Conservation (phyloP, 2,113 vertebrate species). For the Trichechus manatus region DNA sequence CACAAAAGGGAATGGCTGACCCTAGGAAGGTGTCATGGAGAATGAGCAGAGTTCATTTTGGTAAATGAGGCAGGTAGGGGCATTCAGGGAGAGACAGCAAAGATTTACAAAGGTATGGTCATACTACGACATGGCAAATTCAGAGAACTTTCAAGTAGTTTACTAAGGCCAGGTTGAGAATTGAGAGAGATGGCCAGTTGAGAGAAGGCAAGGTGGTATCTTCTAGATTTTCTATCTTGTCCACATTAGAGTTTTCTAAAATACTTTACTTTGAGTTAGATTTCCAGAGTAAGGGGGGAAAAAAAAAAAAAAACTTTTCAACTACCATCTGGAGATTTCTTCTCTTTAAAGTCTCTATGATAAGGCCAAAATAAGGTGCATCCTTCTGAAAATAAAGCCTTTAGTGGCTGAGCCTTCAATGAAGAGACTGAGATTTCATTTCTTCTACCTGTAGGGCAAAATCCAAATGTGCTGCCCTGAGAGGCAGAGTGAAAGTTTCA, state of each 20-base stretch:
- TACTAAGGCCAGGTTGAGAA: not conserved
- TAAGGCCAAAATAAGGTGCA: not conserved
- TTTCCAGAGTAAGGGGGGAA: not conserved
- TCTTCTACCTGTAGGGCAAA: constrained; percentile 9
- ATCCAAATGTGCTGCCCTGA: not conserved
- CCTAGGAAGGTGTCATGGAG: not conserved
- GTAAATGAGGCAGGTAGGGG: not conserved
- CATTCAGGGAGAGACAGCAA: not conserved
- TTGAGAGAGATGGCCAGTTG: not conserved
- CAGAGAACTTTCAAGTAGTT: not conserved
- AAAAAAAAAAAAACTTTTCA: not conserved
- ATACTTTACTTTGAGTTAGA: constrained; percentile 14
- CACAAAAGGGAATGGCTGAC: not conserved
- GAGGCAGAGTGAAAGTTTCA: constrained; percentile 24
- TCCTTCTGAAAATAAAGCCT: constrained; percentile 24
- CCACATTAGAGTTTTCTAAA: constrained; percentile 17
- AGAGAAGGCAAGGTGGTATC: not conserved
- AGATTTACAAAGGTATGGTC: not conserved
- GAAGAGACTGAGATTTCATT: not conserved
- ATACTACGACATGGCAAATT: not conserved
- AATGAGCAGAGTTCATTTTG: not conserved
- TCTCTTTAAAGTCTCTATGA: not conserved
- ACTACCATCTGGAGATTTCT: not conserved
- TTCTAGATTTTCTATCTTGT: constrained; percentile 24
- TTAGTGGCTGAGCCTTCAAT: not conserved